A percentile compares a stretch with the other conserved stretches of the same genome.
Conservation (phyloP, 2,113 vertebrate genomes). For the Montifringilla adamsi region DNA sequence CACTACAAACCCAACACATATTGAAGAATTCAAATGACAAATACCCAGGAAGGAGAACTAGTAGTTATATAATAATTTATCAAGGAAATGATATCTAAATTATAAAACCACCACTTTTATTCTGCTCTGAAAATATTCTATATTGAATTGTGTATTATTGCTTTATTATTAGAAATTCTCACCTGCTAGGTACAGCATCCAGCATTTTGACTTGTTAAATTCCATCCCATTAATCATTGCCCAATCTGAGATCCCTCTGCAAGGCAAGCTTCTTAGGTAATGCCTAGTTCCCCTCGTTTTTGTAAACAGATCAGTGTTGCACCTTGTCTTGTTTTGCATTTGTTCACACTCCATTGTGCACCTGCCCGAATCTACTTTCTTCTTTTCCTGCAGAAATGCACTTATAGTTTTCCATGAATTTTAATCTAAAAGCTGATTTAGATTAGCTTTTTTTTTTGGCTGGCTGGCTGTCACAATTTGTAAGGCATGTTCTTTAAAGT, state of each 20-base stretch:
- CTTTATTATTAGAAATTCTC: neutral
- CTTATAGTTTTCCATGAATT: neutral
- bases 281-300: neutral
- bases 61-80: neutral
- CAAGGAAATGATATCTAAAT: neutral
- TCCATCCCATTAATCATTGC: neutral
- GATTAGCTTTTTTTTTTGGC: neutral
- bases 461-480: neutral
- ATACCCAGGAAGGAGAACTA: neutral
- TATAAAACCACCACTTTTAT: neutral
- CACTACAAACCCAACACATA: neutral
- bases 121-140: neutral
- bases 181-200: neutral
- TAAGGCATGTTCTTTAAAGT: neutral
- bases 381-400: neutral
- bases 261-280: neutral
- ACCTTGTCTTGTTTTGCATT: neutral
- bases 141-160: neutral
- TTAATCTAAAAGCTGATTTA: neutral
- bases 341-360: neutral
- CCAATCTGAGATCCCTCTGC: neutral
- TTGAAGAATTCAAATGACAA: neutral
- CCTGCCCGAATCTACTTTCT: neutral
- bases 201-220: neutral
- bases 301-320: neutral